Evolutionary conservation across 2,888 invertebrate genomes (phyloP), one percentile per base, ranked within the genome.

Genomic region (Mimumesa dahlbomi): DNA sequence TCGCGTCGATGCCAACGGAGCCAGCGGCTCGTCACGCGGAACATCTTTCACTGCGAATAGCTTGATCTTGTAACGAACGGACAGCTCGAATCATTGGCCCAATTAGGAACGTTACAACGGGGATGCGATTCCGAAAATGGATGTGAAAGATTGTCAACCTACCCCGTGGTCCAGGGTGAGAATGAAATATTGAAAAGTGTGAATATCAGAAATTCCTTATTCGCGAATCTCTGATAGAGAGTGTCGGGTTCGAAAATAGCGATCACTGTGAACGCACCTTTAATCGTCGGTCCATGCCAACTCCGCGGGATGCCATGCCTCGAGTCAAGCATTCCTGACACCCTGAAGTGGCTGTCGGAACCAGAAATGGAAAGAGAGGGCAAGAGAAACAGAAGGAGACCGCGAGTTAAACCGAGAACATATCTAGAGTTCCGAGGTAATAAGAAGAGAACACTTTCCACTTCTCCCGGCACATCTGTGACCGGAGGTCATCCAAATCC

Each of bases 331-430:
- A 81, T 80, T 78, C 80, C 81, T 81, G 80, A 81, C 80, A 81
- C 80, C 69, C 81, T 81, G 81, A 81, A 80, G 81, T 81, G 81
- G 73, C 81, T 76, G 81, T 78, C 81, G 81, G 81, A 81, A 81
- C 76, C 76, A 80, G 80, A 80, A 81, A 76, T 80, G 81, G 76
- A 81, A 76, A 46, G 78, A 58, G 73, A 74, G 71, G 65, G 57
- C 63, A 45, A 25, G 50, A 71, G 69, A 50, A 29, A 56, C 25
- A 64, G 62, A 54, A 45, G 16, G 61, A 57, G 64, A 58, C 25
- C 42, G 67, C 9, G 59, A 59, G 45, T 68, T 42, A 64, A 68
- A 69, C 68, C 57, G 66, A 64, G 69, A 75, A 75, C 69, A 73
- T 75, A 80, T 80, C 69, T 69, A 70, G 45, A 77, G 74, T 79